These are phyloP conservation scores for Orestias chungarensis DNA, from an alignment of 2,797 vertebrate species.

Conservation along the genomic window DNA sequence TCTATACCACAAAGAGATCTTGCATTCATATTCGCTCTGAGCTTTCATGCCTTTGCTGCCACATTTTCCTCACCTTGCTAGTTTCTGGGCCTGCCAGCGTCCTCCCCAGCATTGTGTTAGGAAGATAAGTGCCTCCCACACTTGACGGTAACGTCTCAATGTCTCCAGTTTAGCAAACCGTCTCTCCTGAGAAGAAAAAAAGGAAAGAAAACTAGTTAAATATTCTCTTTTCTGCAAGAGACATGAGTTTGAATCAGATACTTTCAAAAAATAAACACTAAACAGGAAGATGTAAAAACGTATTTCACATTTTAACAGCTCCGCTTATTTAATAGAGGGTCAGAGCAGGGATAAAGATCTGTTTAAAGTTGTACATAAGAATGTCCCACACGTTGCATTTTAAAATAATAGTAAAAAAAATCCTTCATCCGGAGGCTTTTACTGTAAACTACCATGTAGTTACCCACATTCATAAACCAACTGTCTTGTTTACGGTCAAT, in stretches of 20 bases:
- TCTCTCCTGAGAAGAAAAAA: not conserved
- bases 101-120: conserved; percentile 38
- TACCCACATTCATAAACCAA: no score
- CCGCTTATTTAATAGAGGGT: not conserved
- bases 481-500: no score
- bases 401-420: no score
- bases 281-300: not conserved
- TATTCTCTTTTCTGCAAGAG: not conserved
- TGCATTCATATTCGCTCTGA: conserved; percentile 59
- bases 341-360: not conserved
- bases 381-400: no score
- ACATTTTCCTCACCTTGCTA: conserved; percentile 41
- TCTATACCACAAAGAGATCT: conserved; percentile 42
- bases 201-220: not conserved
- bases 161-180: conserved; percentile 11
- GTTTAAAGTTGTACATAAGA: not conserved
- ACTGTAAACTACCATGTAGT: not conserved
- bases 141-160: conserved; percentile 21
- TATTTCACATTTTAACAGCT: not conserved
- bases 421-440: no score
- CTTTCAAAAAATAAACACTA: not conserved
- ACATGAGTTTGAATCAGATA: not conserved
- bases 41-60: conserved; percentile 55
- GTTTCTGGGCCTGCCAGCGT: conserved; percentile 42
- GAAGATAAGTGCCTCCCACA: conserved; percentile 52